These are phyloP conservation scores for Gambusia yucatana DNA, from an alignment of 2,797 vertebrate species.

Conservation along the genomic window DNA sequence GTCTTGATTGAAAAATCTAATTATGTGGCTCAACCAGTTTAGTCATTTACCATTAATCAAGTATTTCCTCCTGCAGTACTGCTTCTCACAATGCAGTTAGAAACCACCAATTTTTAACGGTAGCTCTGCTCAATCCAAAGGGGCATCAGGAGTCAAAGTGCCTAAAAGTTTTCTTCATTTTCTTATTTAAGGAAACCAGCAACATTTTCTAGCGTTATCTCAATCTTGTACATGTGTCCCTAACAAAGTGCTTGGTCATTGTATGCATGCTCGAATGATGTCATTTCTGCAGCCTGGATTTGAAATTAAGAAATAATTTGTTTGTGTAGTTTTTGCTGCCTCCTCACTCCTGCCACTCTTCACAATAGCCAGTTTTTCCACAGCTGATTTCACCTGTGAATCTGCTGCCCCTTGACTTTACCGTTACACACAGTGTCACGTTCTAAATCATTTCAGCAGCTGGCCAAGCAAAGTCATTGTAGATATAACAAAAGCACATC, in stretches of 20 bases:
- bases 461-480: neutral
- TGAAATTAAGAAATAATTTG: neutral
- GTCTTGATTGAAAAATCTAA: neutral
- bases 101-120: neutral
- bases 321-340: constrained; percentile 10
- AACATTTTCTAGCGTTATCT: neutral
- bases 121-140: neutral
- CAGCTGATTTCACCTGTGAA: constrained; percentile 25
- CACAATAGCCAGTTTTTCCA: constrained; percentile 18
- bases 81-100: neutral
- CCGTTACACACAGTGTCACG: constrained; percentile 29
- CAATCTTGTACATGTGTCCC: neutral
- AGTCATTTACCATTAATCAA: neutral
- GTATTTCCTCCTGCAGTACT: neutral
- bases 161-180: neutral
- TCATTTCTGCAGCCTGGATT: constrained; percentile 32
- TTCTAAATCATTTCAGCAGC: constrained; percentile 24
- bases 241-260: constrained; percentile 28
- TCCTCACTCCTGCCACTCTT: constrained; percentile 26
- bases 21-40: neutral
- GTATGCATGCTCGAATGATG: constrained; percentile 47
- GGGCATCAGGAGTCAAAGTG: neutral
- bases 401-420: constrained; percentile 22
- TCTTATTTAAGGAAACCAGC: neutral
- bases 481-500: neutral